A percentile compares a stretch with the other conserved stretches of the same genome.
These are phyloP conservation scores for Caloenas nicobarica DNA, from an alignment of 2,113 vertebrate genomes.

Conservation along the genomic window DNA sequence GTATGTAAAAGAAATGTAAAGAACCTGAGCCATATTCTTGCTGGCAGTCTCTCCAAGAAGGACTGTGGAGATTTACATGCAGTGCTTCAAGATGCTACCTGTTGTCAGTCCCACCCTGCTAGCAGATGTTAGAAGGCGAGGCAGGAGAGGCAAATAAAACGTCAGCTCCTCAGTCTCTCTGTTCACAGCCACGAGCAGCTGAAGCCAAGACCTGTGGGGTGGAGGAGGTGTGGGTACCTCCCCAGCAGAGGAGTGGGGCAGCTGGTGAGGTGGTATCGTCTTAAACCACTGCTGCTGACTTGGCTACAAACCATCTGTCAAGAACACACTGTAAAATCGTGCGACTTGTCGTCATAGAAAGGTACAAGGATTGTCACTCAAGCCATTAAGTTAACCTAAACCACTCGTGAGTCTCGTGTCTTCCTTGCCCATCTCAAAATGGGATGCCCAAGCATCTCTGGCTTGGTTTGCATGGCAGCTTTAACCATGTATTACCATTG, in stretches of 20 bases:
- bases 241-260: neutral
- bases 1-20: neutral
- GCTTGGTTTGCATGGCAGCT: neutral
- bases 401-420: fast-evolving
- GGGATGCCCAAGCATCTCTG: neutral
- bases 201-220: neutral
- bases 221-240: neutral
- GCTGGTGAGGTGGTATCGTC: neutral
- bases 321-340: neutral
- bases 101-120: neutral
- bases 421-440: neutral
- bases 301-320: neutral
- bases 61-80: neutral
- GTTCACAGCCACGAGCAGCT: neutral
- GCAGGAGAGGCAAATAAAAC: neutral
- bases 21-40: neutral
- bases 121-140: neutral
- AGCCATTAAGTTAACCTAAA: neutral
- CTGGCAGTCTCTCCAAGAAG: neutral
- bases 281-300: neutral
- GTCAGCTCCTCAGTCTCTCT: neutral
- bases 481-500: fast-evolving
- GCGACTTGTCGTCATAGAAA: neutral
- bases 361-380: neutral
- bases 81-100: neutral